Percentiles rank a stretch among this genome's conserved stretches.
phyloP scores from a whole-genome alignment of 2,797 vertebrate species.

The Novumbra hubbsi region DNA sequence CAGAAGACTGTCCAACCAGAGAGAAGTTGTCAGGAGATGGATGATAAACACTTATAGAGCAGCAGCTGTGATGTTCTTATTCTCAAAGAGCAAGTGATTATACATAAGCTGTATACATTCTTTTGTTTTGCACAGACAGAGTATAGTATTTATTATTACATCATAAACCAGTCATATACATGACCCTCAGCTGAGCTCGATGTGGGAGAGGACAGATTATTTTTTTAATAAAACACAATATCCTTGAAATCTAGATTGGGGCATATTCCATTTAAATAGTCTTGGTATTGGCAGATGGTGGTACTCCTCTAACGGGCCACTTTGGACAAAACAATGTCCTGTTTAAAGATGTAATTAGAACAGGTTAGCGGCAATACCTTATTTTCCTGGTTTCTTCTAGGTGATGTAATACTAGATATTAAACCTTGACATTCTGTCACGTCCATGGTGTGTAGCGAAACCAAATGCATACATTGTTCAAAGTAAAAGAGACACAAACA shows the following conservation, averaged over 20 bases:
- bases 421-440: too few species aligned
- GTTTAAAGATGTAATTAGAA: not conserved
- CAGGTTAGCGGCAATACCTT: not conserved
- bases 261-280: not conserved
- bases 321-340: not conserved
- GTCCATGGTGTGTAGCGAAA: too few species aligned
- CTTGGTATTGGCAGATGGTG: not conserved
- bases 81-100: not conserved
- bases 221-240: slow-evolving; percentile 11
- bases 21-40: not conserved
- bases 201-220: not conserved
- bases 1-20: too few species aligned
- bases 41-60: not conserved
- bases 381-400: not conserved
- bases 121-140: too few species aligned
- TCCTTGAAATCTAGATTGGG: not conserved
- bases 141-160: not conserved
- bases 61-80: not conserved
- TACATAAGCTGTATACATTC: not conserved
- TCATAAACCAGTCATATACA: not conserved
- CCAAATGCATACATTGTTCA: too few species aligned
- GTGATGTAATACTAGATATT: not conserved
- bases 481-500: too few species aligned
- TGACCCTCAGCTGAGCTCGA: not conserved
- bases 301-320: not conserved